Evolutionary conservation across 2,797 vertebrate genomes (phyloP), one percentile per base, ranked within the genome.

Genomic region (Halcyon badia): DNA sequence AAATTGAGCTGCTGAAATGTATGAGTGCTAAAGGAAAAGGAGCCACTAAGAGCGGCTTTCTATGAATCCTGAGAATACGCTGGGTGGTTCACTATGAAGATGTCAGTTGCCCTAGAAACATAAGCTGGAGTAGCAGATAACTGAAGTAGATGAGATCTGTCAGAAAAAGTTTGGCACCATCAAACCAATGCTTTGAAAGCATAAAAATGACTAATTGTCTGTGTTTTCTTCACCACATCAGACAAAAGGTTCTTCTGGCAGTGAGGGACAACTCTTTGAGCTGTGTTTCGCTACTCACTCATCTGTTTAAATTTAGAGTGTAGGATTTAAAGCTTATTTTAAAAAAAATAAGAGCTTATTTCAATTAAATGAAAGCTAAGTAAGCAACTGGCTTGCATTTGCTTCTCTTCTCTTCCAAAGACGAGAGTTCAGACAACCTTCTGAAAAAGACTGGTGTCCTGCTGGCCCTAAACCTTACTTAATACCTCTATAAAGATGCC

Each of bases 51-150:
- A 84, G 35, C 83, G 94, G 66, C 42, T 44, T 79, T 72, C 71
- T 69, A 2, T 52, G 52, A 88, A 86, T 58, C n/a, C 62, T 62
- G 65, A 65, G 52, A 70, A 68, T 56, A 21, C 0, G 0, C 19
- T 37, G 54, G 46, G 51, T 86, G 17, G 52, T 51, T 94, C 54
- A 41, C 46, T 62, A 7, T 42, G 28, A 94, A 85, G 70, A 86
- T 31, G 76, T 80, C 89, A 87, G 94, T 95, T 95, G 89, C 93
- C 87, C 91, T 95, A 97, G 94, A 95, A 97, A 96, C 83, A 76
- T 81, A 93, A 70, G 20, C 54, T 37, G 26, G 79, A 97, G 72
- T 62, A 84, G 56, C 77, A 91, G 89, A 92, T 52, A 93, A 85
- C 78, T 80, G 90, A 35, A 90, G 83, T 70, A 94, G 89, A 93